Conservation (phyloP, 1,140 invertebrate species). For the Myzus persicae region DNA sequence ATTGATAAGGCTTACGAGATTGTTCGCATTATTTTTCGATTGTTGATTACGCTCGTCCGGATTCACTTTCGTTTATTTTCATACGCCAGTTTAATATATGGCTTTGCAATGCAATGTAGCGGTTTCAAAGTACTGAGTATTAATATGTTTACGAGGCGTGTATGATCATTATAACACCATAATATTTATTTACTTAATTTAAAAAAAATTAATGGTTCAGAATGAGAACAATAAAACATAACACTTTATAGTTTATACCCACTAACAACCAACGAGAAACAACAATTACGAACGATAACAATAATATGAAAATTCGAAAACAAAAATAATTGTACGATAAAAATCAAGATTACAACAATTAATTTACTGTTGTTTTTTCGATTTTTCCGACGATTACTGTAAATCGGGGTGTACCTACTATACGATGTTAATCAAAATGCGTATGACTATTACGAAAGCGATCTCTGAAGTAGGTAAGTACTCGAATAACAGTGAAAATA, state of each 20-base stretch:
- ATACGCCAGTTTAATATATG: background rate
- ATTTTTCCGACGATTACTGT: background rate
- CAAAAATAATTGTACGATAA: background rate
- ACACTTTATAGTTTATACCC: too few relatives aligned
- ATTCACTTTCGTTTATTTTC: background rate
- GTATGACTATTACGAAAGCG: background rate
- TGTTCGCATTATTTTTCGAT: background rate
- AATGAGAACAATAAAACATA: background rate
- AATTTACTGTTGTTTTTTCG: background rate
- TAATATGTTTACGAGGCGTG: background rate
- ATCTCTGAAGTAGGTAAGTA: background rate
- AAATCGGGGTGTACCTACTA: background rate
- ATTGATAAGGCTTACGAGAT: background rate
- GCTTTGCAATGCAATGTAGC: background rate
- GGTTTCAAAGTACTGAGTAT: too few relatives aligned
- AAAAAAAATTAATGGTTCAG: background rate
- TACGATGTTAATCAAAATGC: background rate
- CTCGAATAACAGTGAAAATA: background rate
- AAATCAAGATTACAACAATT: background rate
- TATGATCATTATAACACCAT: background rate
- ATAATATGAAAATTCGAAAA: background rate
- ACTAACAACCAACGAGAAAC: background rate
- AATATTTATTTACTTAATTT: conserved; percentile 3
- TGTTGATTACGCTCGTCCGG: background rate
- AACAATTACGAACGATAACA: background rate